A percentile compares a stretch with the other conserved stretches of the same genome.
Evolutionary conservation across 1,140 invertebrate genomes (phyloP).

Genomic region (Charaxes varanes): DNA sequence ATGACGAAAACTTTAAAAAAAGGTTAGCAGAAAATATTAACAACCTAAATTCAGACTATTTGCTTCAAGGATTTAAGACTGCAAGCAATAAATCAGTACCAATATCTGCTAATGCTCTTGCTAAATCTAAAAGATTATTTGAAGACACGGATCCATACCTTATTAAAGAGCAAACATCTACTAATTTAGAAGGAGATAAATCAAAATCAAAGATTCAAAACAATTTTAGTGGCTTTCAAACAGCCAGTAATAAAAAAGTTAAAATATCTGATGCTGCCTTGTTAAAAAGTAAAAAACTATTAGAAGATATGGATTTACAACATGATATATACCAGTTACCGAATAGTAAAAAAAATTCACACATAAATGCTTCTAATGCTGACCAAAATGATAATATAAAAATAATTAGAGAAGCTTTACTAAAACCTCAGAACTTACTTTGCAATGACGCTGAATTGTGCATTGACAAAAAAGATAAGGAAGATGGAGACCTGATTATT

Average conservation of each 20-base stretch:
- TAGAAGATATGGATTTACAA: conserved; percentile 21
- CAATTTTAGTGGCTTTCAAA: conserved; percentile 28
- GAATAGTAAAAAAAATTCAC: too few species aligned
- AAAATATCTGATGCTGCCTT: conserved; percentile 33
- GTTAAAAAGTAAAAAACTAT: conserved; percentile 20
- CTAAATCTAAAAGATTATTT: conserved; percentile 9
- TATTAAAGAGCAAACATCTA: too few species aligned
- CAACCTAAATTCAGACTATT: background rate
- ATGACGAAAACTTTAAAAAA: conserved; percentile 3
- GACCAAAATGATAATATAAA: too few species aligned
- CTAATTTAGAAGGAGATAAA: too few species aligned
- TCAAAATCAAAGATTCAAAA: conserved; percentile 15
- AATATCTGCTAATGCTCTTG: conserved; percentile 48
- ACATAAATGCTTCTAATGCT: too few species aligned
- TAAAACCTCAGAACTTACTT: too few species aligned
- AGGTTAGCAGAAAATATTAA: conserved; percentile 3
- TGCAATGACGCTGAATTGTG: too few species aligned
- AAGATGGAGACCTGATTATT: conserved; percentile 21
- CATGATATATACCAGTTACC: too few species aligned
- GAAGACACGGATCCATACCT: conserved; percentile 2
- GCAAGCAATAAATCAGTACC: conserved; percentile 30
- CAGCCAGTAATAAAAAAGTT: conserved; percentile 29
- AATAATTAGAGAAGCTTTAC: too few species aligned
- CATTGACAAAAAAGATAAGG: background rate
- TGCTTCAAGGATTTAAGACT: conserved; percentile 34